Evolutionary conservation across 2,888 invertebrate genomes (phyloP).

Genomic region (Chydorus sphaericus): DNA sequence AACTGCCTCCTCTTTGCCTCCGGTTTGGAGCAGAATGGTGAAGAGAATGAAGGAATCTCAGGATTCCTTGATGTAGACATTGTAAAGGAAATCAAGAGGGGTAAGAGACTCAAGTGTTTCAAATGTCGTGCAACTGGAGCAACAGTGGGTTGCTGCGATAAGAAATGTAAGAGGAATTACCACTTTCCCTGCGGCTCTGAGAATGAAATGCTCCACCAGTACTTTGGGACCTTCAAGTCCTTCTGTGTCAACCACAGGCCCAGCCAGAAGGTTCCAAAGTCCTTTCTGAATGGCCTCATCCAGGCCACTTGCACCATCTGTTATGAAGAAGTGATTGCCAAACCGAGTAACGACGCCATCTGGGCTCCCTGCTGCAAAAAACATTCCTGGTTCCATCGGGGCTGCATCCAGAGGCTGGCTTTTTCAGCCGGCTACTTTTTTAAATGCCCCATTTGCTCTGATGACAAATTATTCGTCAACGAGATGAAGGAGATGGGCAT

Average conservation of each 20-base stretch:
- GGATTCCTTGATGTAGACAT: slow-evolving; percentile 60
- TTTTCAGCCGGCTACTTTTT: slow-evolving; percentile 10
- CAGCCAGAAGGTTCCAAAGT: slow-evolving; percentile 34
- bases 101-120: slow-evolving; percentile 47
- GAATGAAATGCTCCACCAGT: slow-evolving; percentile 46
- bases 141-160: slow-evolving; percentile 52
- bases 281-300: slow-evolving; percentile 37
- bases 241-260: slow-evolving; percentile 47
- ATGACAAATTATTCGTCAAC: slow-evolving; percentile 35
- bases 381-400: slow-evolving; percentile 10
- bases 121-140: slow-evolving; percentile 51
- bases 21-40: slow-evolving; percentile 49
- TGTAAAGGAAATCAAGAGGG: slow-evolving; percentile 44
- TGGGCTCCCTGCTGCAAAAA: slow-evolving; percentile 15
- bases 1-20: slow-evolving; percentile 59
- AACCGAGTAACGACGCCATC: not conserved
- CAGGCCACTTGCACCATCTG: slow-evolving; percentile 11
- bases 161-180: slow-evolving; percentile 48
- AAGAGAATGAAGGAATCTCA: slow-evolving; percentile 50
- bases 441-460: slow-evolving; percentile 30
- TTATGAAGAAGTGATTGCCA: slow-evolving; percentile 2
- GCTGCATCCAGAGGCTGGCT: slow-evolving; percentile 7
- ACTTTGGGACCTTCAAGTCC: slow-evolving; percentile 43
- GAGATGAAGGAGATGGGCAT: slow-evolving; percentile 51
- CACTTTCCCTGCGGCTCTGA: slow-evolving; percentile 59